Percentiles rank a stretch among this genome's conserved stretches.
Evolutionary conservation across 2,888 invertebrate genomes (phyloP).

Genomic region (Latrodectus hesperus): DNA sequence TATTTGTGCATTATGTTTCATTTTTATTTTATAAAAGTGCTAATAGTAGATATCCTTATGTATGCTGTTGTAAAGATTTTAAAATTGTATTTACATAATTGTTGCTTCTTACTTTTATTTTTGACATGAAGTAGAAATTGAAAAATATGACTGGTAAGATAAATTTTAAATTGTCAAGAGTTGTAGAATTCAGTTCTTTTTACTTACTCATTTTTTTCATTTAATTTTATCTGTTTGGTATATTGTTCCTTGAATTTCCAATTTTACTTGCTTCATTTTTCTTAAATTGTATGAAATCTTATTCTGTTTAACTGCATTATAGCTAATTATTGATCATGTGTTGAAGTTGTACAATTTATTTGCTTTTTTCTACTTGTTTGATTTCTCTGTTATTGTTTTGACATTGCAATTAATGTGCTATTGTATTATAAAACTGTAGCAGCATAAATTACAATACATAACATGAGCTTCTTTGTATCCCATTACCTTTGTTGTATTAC

Average conservation of each 20-base stretch:
- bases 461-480: neutral
- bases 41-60: too few relatives aligned
- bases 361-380: neutral
- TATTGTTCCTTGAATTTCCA: neutral
- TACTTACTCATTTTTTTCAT: neutral
- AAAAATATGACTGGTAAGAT: too few relatives aligned
- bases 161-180: too few relatives aligned
- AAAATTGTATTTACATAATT: too few relatives aligned
- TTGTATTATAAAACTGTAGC: neutral
- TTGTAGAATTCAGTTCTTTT: too few relatives aligned
- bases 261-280: neutral
- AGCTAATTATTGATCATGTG: neutral
- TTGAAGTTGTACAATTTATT: neutral
- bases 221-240: neutral
- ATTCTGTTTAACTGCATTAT: neutral
- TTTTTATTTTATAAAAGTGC: too few relatives aligned
- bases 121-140: too few relatives aligned
- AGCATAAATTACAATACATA: neutral
- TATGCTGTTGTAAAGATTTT: too few relatives aligned
- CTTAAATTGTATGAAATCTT: neutral
- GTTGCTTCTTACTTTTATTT: too few relatives aligned
- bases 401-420: neutral
- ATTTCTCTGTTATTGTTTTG: neutral
- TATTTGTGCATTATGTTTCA: too few relatives aligned
- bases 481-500: neutral